A percentile compares a stretch with the other conserved stretches of the same genome.
These are phyloP conservation scores for Danio rerio DNA, from an alignment of 2,113 vertebrate genomes.

Conservation along the genomic window DNA sequence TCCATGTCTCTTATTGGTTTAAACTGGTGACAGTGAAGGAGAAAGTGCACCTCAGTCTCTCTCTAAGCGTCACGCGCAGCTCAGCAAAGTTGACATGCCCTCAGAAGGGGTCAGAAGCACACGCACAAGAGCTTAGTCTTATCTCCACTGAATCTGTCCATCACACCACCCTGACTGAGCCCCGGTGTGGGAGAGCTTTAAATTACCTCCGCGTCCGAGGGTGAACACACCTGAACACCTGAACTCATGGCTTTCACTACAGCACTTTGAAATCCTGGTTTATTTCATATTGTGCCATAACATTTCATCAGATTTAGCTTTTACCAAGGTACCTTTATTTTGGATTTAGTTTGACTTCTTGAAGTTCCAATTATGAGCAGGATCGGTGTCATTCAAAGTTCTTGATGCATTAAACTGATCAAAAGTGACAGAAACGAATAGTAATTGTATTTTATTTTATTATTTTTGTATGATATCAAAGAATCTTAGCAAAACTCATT, in stretches of 20 bases:
- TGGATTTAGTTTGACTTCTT: neutral
- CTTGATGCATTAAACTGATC: too few relatives aligned
- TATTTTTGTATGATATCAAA: too few relatives aligned
- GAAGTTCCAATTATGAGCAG: neutral
- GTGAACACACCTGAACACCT: neutral
- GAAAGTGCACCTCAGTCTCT: neutral
- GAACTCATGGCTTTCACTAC: neutral
- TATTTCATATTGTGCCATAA: neutral
- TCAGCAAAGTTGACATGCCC: slow-evolving; percentile 28
- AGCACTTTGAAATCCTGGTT: neutral
- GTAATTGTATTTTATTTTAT: too few relatives aligned
- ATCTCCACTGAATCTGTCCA: slow-evolving; percentile 40
- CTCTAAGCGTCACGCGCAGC: slow-evolving; percentile 22
- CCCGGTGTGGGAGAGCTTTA: slow-evolving; percentile 5
- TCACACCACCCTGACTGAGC: slow-evolving; percentile 9
- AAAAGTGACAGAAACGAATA: too few relatives aligned
- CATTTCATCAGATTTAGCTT: neutral
- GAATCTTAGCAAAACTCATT: too few relatives aligned
- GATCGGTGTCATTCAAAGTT: too few relatives aligned
- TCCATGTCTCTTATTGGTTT: too few relatives aligned
- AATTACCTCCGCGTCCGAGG: slow-evolving; percentile 2
- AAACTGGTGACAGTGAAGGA: too few relatives aligned
- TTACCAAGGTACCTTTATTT: too few relatives aligned
- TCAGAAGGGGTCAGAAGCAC: slow-evolving; percentile 25
- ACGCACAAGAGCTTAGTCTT: slow-evolving; percentile 19